Conservation (phyloP, 2,888 invertebrate genomes). For the Campoletis raptor region DNA sequence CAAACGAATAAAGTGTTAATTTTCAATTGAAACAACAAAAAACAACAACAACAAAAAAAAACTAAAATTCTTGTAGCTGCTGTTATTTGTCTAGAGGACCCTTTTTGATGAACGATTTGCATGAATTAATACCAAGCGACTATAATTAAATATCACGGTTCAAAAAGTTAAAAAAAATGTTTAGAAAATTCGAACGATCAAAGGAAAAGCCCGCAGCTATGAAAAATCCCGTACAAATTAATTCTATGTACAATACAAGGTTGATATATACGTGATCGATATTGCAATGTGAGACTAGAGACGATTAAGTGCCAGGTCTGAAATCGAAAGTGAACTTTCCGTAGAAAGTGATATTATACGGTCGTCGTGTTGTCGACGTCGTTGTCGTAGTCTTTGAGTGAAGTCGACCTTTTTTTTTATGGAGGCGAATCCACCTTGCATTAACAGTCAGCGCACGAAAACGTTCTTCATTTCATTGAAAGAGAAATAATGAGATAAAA, state of each 20-base stretch:
- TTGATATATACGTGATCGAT: constrained; percentile 19
- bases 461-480: constrained; percentile 28
- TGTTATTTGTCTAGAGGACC: neutral
- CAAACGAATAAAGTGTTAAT: neutral
- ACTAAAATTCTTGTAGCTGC: neutral
- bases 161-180: neutral
- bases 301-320: constrained; percentile 69
- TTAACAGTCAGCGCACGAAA: constrained; percentile 66
- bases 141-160: neutral
- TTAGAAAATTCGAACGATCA: neutral
- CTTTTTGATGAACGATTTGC: neutral
- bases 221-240: constrained; percentile 10
- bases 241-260: neutral
- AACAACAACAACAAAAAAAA: too few species aligned
- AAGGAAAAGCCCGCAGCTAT: neutral
- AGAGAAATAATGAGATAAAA: constrained; percentile 34
- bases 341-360: constrained; percentile 80
- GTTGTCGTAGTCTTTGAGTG: constrained; percentile 43
- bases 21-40: neutral
- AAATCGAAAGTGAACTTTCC: constrained; percentile 79
- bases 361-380: constrained; percentile 58
- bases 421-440: constrained; percentile 56
- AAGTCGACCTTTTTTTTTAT: constrained; percentile 48
- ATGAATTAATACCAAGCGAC: neutral
- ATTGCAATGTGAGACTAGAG: constrained; percentile 40